These are phyloP conservation scores for Montipora sp. DNA, from an alignment of 64 coral and sea anemone genomes.

Conservation along the genomic window DNA sequence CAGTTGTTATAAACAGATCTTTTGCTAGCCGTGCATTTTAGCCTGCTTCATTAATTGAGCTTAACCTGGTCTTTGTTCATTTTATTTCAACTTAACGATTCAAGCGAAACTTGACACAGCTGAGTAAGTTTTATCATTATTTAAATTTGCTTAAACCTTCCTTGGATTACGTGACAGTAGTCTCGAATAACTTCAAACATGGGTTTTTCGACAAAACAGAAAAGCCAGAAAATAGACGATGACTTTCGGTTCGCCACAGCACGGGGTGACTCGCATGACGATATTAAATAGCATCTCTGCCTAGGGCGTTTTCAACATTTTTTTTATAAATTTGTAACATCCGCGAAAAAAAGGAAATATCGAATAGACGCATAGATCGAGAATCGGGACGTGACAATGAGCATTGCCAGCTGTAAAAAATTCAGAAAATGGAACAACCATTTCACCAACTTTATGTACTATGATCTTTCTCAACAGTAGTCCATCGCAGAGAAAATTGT, in stretches of 20 bases:
- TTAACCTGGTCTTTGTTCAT: background rate
- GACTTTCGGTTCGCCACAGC: background rate
- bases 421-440: background rate
- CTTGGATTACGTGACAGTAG: conserved; percentile 5
- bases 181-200: background rate
- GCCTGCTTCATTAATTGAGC: background rate
- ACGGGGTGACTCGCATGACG: background rate
- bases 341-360: background rate
- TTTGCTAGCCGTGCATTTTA: background rate
- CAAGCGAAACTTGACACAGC: background rate
- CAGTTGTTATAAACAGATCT: conserved; percentile 4
- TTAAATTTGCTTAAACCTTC: background rate
- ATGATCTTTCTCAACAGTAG: background rate
- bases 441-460: background rate
- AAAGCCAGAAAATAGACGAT: background rate
- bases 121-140: conserved; percentile 37
- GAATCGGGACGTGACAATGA: background rate
- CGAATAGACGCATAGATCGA: background rate
- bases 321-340: background rate
- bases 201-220: background rate
- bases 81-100: background rate
- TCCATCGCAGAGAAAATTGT: background rate
- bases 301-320: conserved; percentile 17
- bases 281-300: background rate
- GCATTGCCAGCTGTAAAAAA: background rate